These are phyloP conservation scores for Enteromius viviparus DNA, from an alignment of 2,797 vertebrate genomes.

Conservation along the genomic window DNA sequence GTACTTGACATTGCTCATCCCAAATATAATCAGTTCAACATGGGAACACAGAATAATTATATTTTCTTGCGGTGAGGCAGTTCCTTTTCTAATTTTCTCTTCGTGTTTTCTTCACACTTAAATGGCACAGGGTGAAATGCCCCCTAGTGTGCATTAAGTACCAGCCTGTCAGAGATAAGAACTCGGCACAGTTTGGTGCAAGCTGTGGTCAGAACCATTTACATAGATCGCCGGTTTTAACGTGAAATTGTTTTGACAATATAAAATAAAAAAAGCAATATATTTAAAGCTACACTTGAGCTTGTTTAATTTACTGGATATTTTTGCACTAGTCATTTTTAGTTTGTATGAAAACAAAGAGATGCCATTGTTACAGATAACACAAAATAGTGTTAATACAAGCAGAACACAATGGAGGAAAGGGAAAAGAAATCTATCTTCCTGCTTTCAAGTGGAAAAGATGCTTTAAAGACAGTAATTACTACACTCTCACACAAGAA, in stretches of 20 bases:
- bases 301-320: background rate
- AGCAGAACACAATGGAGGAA: background rate
- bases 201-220: conserved; percentile 9
- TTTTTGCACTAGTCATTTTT: background rate
- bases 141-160: conserved; percentile 11
- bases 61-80: background rate
- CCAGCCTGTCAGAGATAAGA: conserved; percentile 10
- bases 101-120: background rate
- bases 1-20: background rate
- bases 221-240: background rate
- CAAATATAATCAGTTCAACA: background rate
- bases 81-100: background rate
- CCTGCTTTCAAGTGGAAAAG: conserved; percentile 3
- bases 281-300: background rate
- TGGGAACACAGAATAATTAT: background rate
- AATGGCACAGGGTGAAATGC: background rate
- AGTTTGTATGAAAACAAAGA: background rate
- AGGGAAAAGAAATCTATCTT: background rate
- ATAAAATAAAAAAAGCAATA: background rate
- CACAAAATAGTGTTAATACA: background rate
- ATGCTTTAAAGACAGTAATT: conserved; percentile 47
- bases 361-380: background rate
- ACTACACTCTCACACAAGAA: conserved; percentile 32
- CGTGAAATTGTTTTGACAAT: background rate
- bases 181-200: background rate